These are phyloP conservation scores for Pammene aurita DNA, from an alignment of 2,888 invertebrate genomes.

Conservation along the genomic window DNA sequence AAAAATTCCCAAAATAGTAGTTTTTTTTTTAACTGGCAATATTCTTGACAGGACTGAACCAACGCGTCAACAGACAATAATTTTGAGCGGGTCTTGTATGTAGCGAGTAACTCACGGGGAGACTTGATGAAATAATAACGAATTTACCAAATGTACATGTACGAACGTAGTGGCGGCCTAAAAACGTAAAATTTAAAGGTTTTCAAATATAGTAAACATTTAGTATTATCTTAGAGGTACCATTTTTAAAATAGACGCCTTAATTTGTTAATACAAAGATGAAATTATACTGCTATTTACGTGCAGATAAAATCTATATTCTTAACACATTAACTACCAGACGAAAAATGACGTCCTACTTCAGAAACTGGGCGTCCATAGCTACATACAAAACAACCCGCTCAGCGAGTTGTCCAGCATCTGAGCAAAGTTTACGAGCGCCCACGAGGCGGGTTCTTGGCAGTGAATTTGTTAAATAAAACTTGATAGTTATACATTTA, in stretches of 20 bases:
- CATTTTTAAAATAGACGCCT: not conserved
- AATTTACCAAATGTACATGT: slow-evolving; percentile 51
- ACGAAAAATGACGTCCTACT: no score
- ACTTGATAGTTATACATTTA: no score
- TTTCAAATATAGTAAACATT: slow-evolving; percentile 27
- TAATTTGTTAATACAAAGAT: slow-evolving; percentile 6
- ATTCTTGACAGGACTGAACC: slow-evolving; percentile 32
- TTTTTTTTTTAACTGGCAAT: slow-evolving; percentile 29
- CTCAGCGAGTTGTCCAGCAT: no score
- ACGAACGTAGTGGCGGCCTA: slow-evolving; percentile 56
- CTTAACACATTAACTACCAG: no score
- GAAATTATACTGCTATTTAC: not conserved
- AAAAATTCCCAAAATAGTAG: slow-evolving; percentile 19
- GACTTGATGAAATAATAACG: slow-evolving; percentile 46
- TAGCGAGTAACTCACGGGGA: slow-evolving; percentile 22
- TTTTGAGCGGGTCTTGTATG: slow-evolving; percentile 27
- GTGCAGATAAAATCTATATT: no score
- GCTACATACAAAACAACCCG: no score
- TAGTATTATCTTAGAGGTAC: slow-evolving; percentile 30
- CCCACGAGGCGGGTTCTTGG: no score
- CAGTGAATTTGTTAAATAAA: no score
- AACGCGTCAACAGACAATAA: slow-evolving; percentile 38
- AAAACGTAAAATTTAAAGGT: slow-evolving; percentile 46
- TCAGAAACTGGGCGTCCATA: no score
- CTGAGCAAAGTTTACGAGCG: no score